phyloP scores from a whole-genome alignment of 2,797 vertebrate species.

The Luscinia luscinia region DNA sequence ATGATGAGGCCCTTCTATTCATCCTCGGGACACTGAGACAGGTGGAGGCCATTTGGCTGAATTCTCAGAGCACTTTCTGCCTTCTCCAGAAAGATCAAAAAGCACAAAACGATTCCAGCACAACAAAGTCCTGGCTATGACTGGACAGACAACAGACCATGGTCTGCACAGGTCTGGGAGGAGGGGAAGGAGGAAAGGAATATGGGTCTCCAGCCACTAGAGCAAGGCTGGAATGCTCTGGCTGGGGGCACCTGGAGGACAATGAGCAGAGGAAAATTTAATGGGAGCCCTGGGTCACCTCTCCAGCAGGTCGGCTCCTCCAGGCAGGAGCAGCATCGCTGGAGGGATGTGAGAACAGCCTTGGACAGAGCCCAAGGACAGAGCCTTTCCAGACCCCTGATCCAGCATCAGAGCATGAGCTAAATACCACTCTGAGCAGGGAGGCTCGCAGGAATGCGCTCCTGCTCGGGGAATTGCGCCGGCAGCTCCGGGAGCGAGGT shows the following conservation, averaged over 20 bases:
- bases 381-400: conserved; percentile 55
- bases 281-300: background rate
- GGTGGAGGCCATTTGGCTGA: background rate
- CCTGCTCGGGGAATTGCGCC: background rate
- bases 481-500: background rate
- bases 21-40: background rate
- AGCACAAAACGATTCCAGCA: background rate
- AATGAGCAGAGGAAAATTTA: background rate
- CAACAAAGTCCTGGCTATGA: background rate
- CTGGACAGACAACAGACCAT: background rate
- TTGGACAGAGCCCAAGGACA: conserved; percentile 33
- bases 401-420: conserved; percentile 47
- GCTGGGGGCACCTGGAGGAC: background rate
- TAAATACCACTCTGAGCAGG: background rate
- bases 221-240: background rate
- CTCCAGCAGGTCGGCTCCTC: background rate
- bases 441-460: conserved; percentile 16
- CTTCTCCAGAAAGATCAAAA: background rate
- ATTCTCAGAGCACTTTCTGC: conserved; percentile 6
- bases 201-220: background rate
- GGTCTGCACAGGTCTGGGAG: background rate
- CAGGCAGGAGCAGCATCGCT: background rate
- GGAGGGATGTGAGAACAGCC: conserved; percentile 39
- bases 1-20: background rate
- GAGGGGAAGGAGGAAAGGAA: background rate